Conservation (phyloP, 2,797 vertebrate species). For the Esox masquinongy region DNA sequence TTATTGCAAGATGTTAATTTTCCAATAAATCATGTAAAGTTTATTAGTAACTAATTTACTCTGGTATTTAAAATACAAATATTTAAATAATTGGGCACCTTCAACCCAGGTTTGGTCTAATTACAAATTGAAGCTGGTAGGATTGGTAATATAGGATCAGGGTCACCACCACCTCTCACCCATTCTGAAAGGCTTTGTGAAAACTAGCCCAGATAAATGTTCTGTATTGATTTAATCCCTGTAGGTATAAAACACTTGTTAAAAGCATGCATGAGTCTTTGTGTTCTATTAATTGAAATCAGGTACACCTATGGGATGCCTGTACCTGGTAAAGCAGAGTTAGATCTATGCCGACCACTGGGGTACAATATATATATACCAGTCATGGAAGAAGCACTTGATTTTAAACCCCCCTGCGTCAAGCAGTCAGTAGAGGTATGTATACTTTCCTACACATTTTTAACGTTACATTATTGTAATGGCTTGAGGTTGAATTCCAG, state of each 20-base stretch:
- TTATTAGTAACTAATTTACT: too few species aligned
- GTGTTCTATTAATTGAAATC: not conserved
- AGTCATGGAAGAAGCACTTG: rapidly evolving
- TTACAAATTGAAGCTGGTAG: too few species aligned
- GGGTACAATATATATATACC: rapidly evolving
- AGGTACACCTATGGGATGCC: slow-evolving; percentile 66
- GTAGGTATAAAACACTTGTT: not conserved
- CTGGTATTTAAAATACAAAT: too few species aligned
- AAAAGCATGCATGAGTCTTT: not conserved
- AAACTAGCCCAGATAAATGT: not conserved
- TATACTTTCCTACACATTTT: not conserved
- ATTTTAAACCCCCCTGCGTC: slow-evolving; percentile 13
- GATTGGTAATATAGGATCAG: not conserved
- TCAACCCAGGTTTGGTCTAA: too few species aligned
- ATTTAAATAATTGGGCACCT: too few species aligned
- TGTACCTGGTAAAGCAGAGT: slow-evolving; percentile 47
- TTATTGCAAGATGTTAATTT: too few species aligned
- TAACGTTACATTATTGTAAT: not conserved
- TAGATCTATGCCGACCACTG: slow-evolving; percentile 41
- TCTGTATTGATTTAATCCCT: not conserved
- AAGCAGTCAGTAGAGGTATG: slow-evolving; percentile 45
- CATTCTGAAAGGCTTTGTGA: not conserved
- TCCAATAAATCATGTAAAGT: too few species aligned
- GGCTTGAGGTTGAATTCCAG: not conserved
- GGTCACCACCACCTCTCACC: not conserved